phyloP scores from a whole-genome alignment of 2,888 invertebrate species.

The Ephialtes manifestator region DNA sequence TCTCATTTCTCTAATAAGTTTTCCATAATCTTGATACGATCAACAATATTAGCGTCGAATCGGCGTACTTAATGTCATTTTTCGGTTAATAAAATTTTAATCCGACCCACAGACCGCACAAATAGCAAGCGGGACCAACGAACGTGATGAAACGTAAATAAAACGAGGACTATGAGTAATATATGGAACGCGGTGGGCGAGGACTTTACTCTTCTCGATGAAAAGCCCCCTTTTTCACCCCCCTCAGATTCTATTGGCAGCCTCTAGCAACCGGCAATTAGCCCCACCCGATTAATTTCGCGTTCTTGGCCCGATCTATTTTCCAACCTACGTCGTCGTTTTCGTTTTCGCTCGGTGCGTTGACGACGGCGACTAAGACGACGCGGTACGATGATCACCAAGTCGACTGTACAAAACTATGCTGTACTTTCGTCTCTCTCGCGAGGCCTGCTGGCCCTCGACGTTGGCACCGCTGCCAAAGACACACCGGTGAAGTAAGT shows the following conservation, averaged over 20 bases:
- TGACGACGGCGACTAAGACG: constrained; percentile 4
- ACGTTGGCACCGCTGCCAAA: constrained; percentile 68
- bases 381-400: constrained; percentile 17
- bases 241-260: constrained; percentile 53
- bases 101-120: background rate
- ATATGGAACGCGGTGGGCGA: constrained; percentile 24
- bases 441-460: constrained; percentile 18
- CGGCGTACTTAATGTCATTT: background rate
- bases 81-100: background rate
- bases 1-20: background rate
- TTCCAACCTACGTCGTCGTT: constrained; percentile 68
- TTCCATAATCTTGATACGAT: background rate
- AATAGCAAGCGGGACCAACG: constrained; percentile 35
- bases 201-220: constrained; percentile 20
- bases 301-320: constrained; percentile 73
- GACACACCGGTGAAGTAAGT: constrained; percentile 28
- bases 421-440: background rate
- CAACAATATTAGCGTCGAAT: background rate
- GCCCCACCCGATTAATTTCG: constrained; percentile 69
- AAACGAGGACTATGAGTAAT: constrained; percentile 22
- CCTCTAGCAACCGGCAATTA: constrained; percentile 68
- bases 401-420: constrained; percentile 3
- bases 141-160: constrained; percentile 50
- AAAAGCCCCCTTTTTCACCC: background rate
- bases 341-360: constrained; percentile 23